These are phyloP conservation scores for Lasioglossum leucozonium DNA, from an alignment of 2,888 invertebrate species.

Conservation along the genomic window DNA sequence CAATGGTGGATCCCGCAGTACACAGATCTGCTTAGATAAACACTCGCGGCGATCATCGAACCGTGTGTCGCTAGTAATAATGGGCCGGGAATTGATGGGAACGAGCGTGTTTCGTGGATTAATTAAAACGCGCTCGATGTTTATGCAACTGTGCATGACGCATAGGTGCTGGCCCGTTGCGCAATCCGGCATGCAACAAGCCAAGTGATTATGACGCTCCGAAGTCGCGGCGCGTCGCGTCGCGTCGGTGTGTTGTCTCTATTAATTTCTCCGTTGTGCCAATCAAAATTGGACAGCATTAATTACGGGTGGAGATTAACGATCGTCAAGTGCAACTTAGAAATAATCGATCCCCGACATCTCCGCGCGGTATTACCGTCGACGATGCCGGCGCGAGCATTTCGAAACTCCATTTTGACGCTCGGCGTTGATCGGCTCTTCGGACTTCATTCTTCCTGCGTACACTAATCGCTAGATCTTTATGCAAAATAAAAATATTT, in stretches of 20 bases:
- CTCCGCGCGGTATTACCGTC: no score
- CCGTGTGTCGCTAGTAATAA: conserved; percentile 9
- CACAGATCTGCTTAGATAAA: conserved; percentile 21
- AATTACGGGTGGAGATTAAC: neutral
- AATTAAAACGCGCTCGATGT: conserved; percentile 56
- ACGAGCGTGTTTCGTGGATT: conserved; percentile 42
- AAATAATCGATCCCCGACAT: neutral
- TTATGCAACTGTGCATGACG: conserved; percentile 51
- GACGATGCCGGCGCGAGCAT: neutral
- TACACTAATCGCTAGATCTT: no score
- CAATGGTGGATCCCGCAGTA: neutral
- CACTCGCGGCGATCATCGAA: conserved; percentile 18
- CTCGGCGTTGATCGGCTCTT: neutral
- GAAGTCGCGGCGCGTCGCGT: no score
- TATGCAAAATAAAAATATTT: no score
- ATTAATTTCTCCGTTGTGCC: conserved; percentile 6
- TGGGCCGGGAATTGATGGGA: conserved; percentile 18
- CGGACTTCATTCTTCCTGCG: neutral
- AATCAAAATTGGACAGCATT: conserved; percentile 9
- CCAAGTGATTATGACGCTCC: conserved; percentile 35
- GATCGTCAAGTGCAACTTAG: neutral
- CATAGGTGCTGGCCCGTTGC: conserved; percentile 37
- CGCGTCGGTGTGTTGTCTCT: neutral
- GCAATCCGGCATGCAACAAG: conserved; percentile 44
- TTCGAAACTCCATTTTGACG: neutral